phyloP scores from a whole-genome alignment of 2,888 invertebrate species.

The Hypena proboscidalis region DNA sequence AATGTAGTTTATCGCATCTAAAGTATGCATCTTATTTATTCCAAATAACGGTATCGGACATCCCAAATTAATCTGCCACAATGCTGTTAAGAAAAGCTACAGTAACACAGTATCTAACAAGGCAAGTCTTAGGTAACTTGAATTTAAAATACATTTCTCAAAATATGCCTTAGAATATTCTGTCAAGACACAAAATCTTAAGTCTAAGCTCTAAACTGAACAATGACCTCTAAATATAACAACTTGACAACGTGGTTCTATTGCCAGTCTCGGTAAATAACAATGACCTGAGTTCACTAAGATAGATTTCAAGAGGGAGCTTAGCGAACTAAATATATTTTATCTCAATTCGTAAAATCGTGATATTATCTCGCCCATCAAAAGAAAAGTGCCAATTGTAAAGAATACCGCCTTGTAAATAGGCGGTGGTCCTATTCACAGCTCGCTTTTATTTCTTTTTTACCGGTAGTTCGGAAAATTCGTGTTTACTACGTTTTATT shows the following conservation, averaged over 20 bases:
- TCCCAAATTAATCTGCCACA: too few relatives aligned
- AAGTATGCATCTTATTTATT: too few relatives aligned
- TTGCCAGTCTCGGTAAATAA: conserved; percentile 3
- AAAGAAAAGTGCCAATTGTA: conserved; percentile 17
- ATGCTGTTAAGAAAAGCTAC: too few relatives aligned
- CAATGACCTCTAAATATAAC: too few relatives aligned
- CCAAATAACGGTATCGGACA: too few relatives aligned
- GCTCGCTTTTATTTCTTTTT: conserved; percentile 33
- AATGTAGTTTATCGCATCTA: too few relatives aligned
- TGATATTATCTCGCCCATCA: conserved; percentile 29
- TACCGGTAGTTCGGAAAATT: conserved; percentile 33
- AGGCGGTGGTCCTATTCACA: conserved; percentile 29
- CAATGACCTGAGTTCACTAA: conserved; percentile 8
- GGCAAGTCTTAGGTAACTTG: too few relatives aligned
- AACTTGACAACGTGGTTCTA: not conserved
- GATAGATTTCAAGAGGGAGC: conserved; percentile 13
- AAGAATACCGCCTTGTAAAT: conserved; percentile 14
- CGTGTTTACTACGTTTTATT: conserved; percentile 40
- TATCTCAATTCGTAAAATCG: conserved; percentile 21
- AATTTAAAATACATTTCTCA: too few relatives aligned
- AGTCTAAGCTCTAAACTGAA: too few relatives aligned
- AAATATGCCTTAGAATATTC: too few relatives aligned
- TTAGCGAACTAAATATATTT: conserved; percentile 14
- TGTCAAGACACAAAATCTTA: too few relatives aligned
- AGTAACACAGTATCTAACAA: too few relatives aligned